Evolutionary conservation across 2,888 invertebrate species (phyloP).

Genomic region (Candidula unifasciata): DNA sequence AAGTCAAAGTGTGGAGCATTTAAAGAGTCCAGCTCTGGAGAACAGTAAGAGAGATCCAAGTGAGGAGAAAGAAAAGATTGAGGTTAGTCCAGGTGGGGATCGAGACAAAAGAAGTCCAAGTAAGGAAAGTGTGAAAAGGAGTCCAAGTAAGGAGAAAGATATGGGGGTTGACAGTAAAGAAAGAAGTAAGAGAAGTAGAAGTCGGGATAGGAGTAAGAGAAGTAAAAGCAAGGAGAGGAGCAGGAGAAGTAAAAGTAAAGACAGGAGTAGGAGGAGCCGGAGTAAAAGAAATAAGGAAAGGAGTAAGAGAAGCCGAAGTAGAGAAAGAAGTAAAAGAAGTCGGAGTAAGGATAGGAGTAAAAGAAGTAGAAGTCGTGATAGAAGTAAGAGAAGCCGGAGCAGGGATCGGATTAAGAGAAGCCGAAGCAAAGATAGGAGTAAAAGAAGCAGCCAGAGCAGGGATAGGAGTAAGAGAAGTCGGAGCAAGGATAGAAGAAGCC

Average conservation of each 20-base stretch:
- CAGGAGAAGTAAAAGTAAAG: constrained; percentile 49
- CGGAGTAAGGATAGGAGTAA: constrained; percentile 1
- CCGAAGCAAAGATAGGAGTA: constrained; percentile 48
- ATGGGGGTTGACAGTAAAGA: constrained; percentile 10
- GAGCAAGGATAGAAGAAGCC: not conserved
- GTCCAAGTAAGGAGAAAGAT: constrained; percentile 23
- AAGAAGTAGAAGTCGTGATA: constrained; percentile 20
- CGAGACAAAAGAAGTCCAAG: constrained; percentile 30
- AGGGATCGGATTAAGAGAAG: constrained; percentile 52
- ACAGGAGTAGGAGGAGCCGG: not conserved
- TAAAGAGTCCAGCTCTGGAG: not conserved
- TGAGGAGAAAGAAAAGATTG: constrained; percentile 15
- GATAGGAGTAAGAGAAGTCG: constrained; percentile 1
- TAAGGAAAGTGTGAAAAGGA: constrained; percentile 24
- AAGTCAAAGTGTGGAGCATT: not conserved
- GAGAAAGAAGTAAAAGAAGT: constrained; percentile 1
- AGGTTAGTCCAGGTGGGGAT: no score
- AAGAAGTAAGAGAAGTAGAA: constrained; percentile 23
- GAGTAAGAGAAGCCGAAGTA: constrained; percentile 15
- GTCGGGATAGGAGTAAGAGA: not conserved
- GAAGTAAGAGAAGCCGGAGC: constrained; percentile 44
- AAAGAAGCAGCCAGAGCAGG: constrained; percentile 48
- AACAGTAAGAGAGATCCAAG: not conserved
- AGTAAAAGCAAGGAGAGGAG: constrained; percentile 49
- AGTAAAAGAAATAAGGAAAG: not conserved